Evolutionary conservation across 1,140 invertebrate species (phyloP).

Genomic region (Leptoteleia sp.): DNA sequence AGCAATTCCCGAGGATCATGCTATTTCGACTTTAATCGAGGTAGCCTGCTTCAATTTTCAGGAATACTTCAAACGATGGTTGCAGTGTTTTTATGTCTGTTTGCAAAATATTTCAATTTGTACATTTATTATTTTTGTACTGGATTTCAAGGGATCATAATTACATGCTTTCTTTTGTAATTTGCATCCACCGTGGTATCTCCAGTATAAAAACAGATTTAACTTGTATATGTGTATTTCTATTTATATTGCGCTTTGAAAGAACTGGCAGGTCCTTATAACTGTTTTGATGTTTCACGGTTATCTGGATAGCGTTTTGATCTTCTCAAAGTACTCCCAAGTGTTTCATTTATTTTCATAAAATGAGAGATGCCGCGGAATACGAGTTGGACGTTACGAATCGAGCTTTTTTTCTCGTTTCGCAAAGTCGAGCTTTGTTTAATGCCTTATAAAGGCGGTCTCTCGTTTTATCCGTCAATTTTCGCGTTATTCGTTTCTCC

Average conservation of each 20-base stretch:
- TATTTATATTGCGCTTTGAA: constrained; percentile 14
- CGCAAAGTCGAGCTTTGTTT: neutral
- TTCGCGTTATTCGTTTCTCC: constrained; percentile 8
- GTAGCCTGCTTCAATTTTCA: no score
- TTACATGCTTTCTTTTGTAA: constrained; percentile 9
- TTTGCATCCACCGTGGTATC: neutral
- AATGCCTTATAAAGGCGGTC: no score
- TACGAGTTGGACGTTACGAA: neutral
- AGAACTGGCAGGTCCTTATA: constrained; percentile 11
- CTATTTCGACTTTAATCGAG: no score
- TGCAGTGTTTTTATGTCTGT: no score
- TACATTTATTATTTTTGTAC: no score
- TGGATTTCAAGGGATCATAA: neutral
- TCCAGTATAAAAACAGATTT: constrained; percentile 6
- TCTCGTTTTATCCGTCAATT: constrained; percentile 10
- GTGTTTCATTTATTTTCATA: neutral
- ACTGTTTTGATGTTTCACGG: constrained; percentile 41
- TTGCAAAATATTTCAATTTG: no score
- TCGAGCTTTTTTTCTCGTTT: constrained; percentile 3
- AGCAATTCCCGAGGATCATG: no score
- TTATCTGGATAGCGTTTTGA: neutral
- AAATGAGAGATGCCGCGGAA: neutral
- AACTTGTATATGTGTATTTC: constrained; percentile 6
- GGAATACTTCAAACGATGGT: no score
- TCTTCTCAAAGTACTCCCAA: constrained; percentile 12